Conservation (phyloP, 2,888 invertebrate species). For the Drepana falcataria region DNA sequence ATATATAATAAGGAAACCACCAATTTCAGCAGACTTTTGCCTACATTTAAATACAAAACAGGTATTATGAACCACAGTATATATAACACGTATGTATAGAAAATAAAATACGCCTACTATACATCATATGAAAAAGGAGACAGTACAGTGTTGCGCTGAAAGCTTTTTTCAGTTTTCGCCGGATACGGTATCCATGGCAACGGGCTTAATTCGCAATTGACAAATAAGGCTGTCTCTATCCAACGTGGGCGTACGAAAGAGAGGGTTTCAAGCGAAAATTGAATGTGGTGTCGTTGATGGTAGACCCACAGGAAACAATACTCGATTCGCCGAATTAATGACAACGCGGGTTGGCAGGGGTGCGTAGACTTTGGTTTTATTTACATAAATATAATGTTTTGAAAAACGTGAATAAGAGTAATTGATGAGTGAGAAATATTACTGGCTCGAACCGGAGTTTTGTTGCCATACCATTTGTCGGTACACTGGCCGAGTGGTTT, state of each 20-base stretch:
- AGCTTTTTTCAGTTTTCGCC: conserved; percentile 66
- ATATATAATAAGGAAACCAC: too few relatives aligned
- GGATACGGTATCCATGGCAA: conserved; percentile 47
- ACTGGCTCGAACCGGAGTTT: too few relatives aligned
- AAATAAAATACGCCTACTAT: conserved; percentile 8
- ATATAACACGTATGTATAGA: not conserved
- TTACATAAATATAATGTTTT: conserved; percentile 1
- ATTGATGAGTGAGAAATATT: too few relatives aligned
- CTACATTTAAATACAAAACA: too few relatives aligned
- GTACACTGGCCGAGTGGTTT: too few relatives aligned
- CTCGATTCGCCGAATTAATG: conserved; percentile 75
- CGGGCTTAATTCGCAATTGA: conserved; percentile 31
- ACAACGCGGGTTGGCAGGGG: conserved; percentile 50
- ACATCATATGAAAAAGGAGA: conserved; percentile 9
- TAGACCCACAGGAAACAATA: conserved; percentile 71
- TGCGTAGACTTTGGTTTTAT: conserved; percentile 17
- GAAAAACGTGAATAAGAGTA: too few relatives aligned
- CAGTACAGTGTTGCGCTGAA: conserved; percentile 43
- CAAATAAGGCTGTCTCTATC: conserved; percentile 29
- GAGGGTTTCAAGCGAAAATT: conserved; percentile 63
- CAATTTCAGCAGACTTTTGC: too few relatives aligned
- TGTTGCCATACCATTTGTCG: too few relatives aligned
- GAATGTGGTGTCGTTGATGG: conserved; percentile 59
- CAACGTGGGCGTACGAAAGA: conserved; percentile 22
- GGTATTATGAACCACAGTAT: too few relatives aligned